Conservation (phyloP, 2,888 invertebrate genomes). For the Meteorus cinctellus region DNA sequence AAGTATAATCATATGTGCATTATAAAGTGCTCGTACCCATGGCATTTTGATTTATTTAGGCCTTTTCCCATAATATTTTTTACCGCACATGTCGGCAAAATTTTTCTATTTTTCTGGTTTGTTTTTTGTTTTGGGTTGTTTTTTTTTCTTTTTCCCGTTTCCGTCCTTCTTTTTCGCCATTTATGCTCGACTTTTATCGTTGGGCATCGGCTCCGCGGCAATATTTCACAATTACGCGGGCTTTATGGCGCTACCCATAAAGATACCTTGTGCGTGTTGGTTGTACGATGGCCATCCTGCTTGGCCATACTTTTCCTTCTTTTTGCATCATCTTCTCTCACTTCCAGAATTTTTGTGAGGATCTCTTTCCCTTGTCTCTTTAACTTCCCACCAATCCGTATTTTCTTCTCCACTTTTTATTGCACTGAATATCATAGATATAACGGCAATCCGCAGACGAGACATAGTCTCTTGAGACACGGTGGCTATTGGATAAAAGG, state of each 20-base stretch:
- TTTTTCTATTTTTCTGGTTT: not conserved
- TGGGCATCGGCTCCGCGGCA: conserved; percentile 58
- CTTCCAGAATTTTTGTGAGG: not conserved
- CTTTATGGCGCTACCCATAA: conserved; percentile 67
- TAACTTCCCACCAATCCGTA: not conserved
- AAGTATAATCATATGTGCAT: conserved; percentile 7
- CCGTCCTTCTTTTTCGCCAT: conserved; percentile 10
- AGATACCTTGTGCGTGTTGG: conserved; percentile 68
- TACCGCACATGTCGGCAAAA: conserved; percentile 41
- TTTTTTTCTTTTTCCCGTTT: not conserved
- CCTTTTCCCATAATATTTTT: conserved; percentile 51
- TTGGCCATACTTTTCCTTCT: not conserved
- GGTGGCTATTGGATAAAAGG: not conserved
- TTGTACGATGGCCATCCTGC: conserved; percentile 62
- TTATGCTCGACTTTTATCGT: conserved; percentile 58
- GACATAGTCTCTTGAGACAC: conserved; percentile 4
- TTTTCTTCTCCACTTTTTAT: conserved; percentile 2
- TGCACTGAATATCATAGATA: conserved; percentile 61
- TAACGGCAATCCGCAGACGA: conserved; percentile 48
- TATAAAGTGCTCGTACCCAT: conserved; percentile 49
- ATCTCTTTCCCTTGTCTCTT: not conserved
- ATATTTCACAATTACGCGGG: conserved; percentile 70
- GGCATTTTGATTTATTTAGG: conserved; percentile 61
- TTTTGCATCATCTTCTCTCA: conserved; percentile 30
- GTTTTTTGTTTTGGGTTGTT: not conserved